A percentile compares a stretch with the other conserved stretches of the same genome.
Evolutionary conservation across 2,113 vertebrate species (phyloP).

Genomic region (Narcine bancroftii): DNA sequence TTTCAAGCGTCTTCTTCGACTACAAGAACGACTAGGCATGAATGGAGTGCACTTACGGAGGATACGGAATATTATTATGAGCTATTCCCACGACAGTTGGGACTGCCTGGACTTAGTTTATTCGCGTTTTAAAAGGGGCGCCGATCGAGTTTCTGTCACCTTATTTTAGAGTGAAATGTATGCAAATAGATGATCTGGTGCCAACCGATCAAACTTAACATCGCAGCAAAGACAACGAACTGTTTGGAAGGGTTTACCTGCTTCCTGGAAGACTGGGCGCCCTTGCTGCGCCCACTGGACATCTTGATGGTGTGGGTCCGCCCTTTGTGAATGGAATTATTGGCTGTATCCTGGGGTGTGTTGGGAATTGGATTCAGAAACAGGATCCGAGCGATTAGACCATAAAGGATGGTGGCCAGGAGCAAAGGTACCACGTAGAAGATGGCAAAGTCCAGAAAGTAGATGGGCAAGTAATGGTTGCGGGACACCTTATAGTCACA

Average conservation of each 20-base stretch:
- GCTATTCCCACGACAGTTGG: not conserved
- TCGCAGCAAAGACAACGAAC: too few species aligned
- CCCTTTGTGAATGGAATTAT: conserved; percentile 53
- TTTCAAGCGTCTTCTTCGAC: not conserved
- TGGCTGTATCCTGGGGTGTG: conserved; percentile 46
- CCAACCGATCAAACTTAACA: not conserved
- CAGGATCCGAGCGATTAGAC: conserved; percentile 67
- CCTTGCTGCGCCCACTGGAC: conserved; percentile 49
- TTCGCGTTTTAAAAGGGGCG: not conserved
- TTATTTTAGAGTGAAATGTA: too few species aligned
- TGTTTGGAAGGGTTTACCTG: too few species aligned
- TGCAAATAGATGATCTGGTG: not conserved
- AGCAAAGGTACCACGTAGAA: conserved; percentile 64
- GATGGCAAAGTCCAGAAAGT: conserved; percentile 71
- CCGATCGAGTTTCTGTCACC: not conserved
- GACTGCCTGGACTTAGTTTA: not conserved
- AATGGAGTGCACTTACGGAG: not conserved
- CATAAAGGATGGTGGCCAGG: conserved; percentile 63
- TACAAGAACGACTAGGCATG: too few species aligned
- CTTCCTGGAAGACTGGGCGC: conserved; percentile 58
- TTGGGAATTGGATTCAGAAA: conserved; percentile 59
- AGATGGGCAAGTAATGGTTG: conserved; percentile 72
- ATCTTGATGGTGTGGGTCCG: conserved; percentile 48
- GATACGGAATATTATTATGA: not conserved
- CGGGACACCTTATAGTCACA: conserved; percentile 70